These are phyloP conservation scores for Drosophila mettleri DNA, from an alignment of 2,888 invertebrate species.

Conservation along the genomic window DNA sequence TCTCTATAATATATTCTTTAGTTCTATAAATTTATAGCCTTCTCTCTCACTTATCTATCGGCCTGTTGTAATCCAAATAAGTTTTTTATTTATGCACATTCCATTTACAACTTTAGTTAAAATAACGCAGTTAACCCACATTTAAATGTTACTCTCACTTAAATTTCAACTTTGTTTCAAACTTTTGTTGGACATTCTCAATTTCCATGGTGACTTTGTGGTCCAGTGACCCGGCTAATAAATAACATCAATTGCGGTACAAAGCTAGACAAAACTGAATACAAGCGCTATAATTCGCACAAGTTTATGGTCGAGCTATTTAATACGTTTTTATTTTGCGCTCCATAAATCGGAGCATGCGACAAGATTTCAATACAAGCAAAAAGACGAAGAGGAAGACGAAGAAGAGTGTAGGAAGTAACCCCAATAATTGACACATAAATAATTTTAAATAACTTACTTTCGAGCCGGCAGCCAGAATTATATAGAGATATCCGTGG, in stretches of 20 bases:
- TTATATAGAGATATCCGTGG: constrained; percentile 23
- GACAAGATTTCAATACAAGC: constrained; percentile 36
- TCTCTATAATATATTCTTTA: too few relatives aligned
- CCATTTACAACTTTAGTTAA: neutral
- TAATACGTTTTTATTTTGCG: constrained; percentile 30
- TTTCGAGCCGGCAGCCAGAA: constrained; percentile 36
- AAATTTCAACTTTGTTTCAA: neutral
- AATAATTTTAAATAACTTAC: constrained; percentile 73
- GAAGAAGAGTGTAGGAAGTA: constrained; percentile 17
- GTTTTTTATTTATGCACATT: neutral
- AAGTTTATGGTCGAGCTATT: constrained; percentile 45
- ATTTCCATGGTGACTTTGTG: constrained; percentile 10
- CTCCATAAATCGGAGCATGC: constrained; percentile 38
- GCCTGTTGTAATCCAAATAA: neutral
- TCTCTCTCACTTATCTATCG: neutral
- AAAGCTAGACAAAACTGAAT: constrained; percentile 28
- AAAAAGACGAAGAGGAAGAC: neutral
- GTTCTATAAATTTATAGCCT: neutral
- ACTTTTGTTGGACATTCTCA: neutral
- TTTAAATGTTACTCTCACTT: neutral
- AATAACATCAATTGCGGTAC: constrained; percentile 43
- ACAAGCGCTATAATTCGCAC: constrained; percentile 30
- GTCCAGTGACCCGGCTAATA: constrained; percentile 28
- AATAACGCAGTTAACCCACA: neutral
- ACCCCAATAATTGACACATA: constrained; percentile 72